Evolutionary conservation across 2,797 vertebrate genomes (phyloP).

Genomic region (Eulemur mongoz): DNA sequence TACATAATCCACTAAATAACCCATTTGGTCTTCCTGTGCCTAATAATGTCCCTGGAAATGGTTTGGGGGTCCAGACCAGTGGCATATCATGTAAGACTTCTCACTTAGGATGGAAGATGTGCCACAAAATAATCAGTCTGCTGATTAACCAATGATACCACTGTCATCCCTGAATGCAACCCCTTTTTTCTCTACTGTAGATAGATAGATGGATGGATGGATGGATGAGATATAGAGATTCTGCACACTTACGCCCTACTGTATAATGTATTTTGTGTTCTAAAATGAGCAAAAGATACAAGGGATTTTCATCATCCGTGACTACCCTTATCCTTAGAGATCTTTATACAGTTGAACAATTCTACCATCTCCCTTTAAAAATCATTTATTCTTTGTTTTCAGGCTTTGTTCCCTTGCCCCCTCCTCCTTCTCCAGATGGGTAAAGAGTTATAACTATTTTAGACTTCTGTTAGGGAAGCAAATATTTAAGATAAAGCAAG

Average conservation of each 20-base stretch:
- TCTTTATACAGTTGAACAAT: not conserved
- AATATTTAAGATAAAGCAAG: constrained; percentile 34
- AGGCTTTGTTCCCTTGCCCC: not conserved
- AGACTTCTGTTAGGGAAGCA: constrained; percentile 39
- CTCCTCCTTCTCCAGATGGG: not conserved
- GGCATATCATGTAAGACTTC: not conserved
- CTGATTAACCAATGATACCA: not conserved
- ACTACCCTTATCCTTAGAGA: not conserved
- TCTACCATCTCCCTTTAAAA: not conserved
- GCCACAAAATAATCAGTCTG: not conserved
- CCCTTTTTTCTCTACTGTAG: not conserved
- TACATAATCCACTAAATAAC: not conserved
- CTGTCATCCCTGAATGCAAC: not conserved
- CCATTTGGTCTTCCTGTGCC: not conserved
- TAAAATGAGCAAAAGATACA: not conserved
- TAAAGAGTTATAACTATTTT: constrained; percentile 36
- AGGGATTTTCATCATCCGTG: not conserved
- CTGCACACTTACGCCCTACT: not conserved
- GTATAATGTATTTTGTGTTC: not conserved
- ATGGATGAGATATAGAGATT: not conserved
- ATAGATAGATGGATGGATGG: no score
- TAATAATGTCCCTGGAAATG: not conserved
- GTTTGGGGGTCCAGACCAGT: not conserved
- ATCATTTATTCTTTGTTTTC: not conserved
- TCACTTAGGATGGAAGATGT: not conserved